Base-by-base conservation (phyloP, 1,140 invertebrate genomes). In the Nasonia giraulti region DNA sequence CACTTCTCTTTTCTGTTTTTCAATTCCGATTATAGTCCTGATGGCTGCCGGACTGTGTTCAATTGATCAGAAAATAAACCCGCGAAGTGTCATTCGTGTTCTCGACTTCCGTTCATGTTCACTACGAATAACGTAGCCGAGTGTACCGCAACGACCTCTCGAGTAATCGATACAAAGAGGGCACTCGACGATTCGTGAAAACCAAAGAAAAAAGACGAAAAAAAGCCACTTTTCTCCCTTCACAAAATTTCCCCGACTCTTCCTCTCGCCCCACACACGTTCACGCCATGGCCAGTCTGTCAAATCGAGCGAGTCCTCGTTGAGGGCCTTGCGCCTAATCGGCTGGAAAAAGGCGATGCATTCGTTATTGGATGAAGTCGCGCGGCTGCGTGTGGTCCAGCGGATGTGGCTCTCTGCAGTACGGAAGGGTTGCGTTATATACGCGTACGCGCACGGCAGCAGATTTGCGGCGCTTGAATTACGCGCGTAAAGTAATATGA, bases 401-500 rank as follows among this genome's bases (percentile, higher is more conserved):
- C 40, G 80, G 68, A 55, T 71, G 66, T 73, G 69, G 44, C 31
- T 62, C 55, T 44, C 40, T 44, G 40, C 7, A n/a, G 55, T 62
- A 31, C 68, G 37, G 27, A 81, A 73, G 66, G 78, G 77, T 77
- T 55, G 44, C 14, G 31, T 37, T 31, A n/a, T n/a, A 4, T 37
- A 12, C 27, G 31, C 55, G 17, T 37, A 23, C 37, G 40, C 37
- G 44, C 17, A 55, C 82, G 62, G 73, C 86, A 82, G 83, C 85
- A 88, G 87, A 89, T 90, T 91, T 89, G 89, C 85, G 88, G 84
- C 85, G 89, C 87, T 92, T 91, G 89, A 91, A 88, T 92, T 92
- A 91, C 91, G 86, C 82, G 79, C 78, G 89, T 91, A 90, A 91
- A 90, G 89, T 91, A 90, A 92, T 91, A 92, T 90, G 92, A 93